These are phyloP conservation scores for Phlogophora meticulosa DNA, from an alignment of 2,888 invertebrate genomes.

Conservation along the genomic window DNA sequence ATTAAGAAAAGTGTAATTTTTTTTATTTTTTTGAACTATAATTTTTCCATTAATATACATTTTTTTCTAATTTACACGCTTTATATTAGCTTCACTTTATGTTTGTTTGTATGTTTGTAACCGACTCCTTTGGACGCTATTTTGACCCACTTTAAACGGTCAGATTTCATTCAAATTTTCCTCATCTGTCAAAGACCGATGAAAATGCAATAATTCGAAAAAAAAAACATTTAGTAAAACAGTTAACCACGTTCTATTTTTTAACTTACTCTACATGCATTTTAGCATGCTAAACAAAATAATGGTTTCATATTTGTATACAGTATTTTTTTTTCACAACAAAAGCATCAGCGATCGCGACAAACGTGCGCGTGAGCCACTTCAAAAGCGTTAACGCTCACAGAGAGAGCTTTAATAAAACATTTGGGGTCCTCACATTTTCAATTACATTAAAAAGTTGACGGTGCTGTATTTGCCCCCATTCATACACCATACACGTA, in stretches of 20 bases:
- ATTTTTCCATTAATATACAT: no score
- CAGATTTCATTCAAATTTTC: no score
- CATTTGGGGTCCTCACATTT: slow-evolving; percentile 86
- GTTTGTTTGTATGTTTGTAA: no score
- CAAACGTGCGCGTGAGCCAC: slow-evolving; percentile 66
- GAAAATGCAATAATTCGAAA: no score
- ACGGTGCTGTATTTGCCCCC: slow-evolving; percentile 84
- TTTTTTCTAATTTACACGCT: no score
- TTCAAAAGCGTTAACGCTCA: slow-evolving; percentile 76
- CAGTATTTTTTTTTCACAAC: slow-evolving; percentile 52
- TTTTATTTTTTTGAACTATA: no score
- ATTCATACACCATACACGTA: slow-evolving; percentile 83
- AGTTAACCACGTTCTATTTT: slow-evolving; percentile 7
- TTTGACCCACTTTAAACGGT: no score
- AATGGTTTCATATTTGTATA: slow-evolving; percentile 39
- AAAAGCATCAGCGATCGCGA: slow-evolving; percentile 48
- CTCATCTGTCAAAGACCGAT: no score
- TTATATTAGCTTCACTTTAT: no score
- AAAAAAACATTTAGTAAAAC: slow-evolving; percentile 20
- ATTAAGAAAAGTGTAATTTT: no score
- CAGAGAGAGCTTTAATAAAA: slow-evolving; percentile 85
- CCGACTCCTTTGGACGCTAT: no score
- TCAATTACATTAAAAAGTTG: slow-evolving; percentile 90
- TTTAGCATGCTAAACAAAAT: slow-evolving; percentile 28
- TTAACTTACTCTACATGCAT: slow-evolving; percentile 7